Conservation (phyloP, 2,113 vertebrate species). For the Oenanthe melanoleuca region DNA sequence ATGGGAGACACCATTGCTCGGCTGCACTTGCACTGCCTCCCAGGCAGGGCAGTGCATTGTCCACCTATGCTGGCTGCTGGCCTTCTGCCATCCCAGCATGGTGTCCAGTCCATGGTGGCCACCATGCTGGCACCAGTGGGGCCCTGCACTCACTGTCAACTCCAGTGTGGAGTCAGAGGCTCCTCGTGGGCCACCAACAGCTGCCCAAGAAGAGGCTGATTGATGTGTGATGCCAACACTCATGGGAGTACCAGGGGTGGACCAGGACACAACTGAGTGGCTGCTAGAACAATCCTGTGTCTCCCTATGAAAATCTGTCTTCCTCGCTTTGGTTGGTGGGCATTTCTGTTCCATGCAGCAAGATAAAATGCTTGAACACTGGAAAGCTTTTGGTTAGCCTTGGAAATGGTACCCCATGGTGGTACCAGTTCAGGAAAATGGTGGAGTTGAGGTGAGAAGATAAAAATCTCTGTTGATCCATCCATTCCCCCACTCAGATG, state of each 20-base stretch:
- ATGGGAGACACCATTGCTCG: fast-evolving
- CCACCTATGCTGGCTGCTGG: not conserved
- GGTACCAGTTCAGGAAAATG: not conserved
- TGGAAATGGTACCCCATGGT: not conserved
- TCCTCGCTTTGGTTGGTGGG: not conserved
- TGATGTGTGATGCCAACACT: fast-evolving
- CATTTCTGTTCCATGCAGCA: not conserved
- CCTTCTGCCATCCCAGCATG: not conserved
- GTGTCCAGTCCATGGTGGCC: fast-evolving
- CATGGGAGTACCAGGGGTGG: not conserved
- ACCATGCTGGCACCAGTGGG: not conserved
- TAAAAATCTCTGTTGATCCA: not conserved
- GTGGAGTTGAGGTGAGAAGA: fast-evolving
- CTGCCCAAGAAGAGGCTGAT: not conserved
- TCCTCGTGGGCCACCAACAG: not conserved
- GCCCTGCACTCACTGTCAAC: not conserved
- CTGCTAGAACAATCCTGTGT: not conserved
- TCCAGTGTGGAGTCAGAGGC: not conserved
- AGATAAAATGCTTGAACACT: not conserved
- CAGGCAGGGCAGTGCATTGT: not conserved
- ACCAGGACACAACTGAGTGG: not conserved
- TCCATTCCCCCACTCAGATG: not conserved
- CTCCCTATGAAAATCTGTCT: not conserved
- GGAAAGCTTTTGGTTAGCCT: not conserved
- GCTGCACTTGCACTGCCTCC: not conserved